Evolutionary conservation across 2,797 vertebrate genomes (phyloP).

Genomic region (Xiphophorus birchmanni): DNA sequence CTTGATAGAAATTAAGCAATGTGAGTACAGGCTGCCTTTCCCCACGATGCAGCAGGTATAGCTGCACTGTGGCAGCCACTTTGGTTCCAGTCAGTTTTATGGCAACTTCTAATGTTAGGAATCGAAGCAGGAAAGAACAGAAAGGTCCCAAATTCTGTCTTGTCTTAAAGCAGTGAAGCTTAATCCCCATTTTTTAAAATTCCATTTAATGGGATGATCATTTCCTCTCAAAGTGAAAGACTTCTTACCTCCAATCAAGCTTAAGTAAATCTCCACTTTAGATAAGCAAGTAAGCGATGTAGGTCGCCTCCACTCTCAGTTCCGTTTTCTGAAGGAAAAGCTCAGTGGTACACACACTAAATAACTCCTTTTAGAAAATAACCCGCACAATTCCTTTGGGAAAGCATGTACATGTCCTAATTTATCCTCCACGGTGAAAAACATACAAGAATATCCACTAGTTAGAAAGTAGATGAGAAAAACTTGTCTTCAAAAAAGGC

Average conservation of each 20-base stretch:
- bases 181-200: slow-evolving; percentile 3
- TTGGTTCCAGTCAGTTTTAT: slow-evolving; percentile 67
- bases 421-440: slow-evolving; percentile 53
- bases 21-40: slow-evolving; percentile 40
- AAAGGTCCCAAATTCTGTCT: slow-evolving; percentile 61
- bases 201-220: slow-evolving; percentile 4
- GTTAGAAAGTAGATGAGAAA: slow-evolving; percentile 39
- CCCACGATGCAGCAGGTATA: slow-evolving; percentile 43
- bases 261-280: slow-evolving; percentile 38
- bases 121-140: slow-evolving; percentile 59
- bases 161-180: slow-evolving; percentile 55
- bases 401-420: slow-evolving; percentile 56
- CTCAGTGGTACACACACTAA: slow-evolving; percentile 39
- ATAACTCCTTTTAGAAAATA: slow-evolving; percentile 35
- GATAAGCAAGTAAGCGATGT: slow-evolving; percentile 29
- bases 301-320: slow-evolving; percentile 22
- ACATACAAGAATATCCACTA: slow-evolving; percentile 52
- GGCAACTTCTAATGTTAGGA: slow-evolving; percentile 41
- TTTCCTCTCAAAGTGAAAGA: slow-evolving; percentile 31
- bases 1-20: slow-evolving; percentile 53
- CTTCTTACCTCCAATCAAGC: slow-evolving; percentile 22
- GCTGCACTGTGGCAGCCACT: slow-evolving; percentile 52
- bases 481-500: slow-evolving; percentile 51
- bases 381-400: slow-evolving; percentile 38
- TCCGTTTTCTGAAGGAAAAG: slow-evolving; percentile 34